A percentile compares a stretch with the other conserved stretches of the same genome.
phyloP scores from a whole-genome alignment of 2,797 vertebrate genomes.

The Limnodromus scolopaceus region DNA sequence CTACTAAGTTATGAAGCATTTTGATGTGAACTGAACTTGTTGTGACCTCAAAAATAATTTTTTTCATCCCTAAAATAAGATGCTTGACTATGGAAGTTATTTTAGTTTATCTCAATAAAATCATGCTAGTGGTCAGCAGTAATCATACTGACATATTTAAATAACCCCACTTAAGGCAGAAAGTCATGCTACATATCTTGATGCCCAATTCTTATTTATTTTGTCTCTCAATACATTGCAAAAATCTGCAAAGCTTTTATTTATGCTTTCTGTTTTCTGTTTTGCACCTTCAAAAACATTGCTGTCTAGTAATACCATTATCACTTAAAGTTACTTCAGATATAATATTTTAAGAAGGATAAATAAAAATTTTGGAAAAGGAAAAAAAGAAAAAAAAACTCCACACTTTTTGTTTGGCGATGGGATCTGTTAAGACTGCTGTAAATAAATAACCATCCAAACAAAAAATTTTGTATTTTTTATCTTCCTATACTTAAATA shows the following conservation, averaged over 20 bases:
- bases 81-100: not conserved
- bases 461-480: not conserved
- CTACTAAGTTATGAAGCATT: slow-evolving; percentile 24
- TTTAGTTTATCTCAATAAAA: not conserved
- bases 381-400: not conserved
- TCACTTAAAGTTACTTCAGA: not conserved
- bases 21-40: not conserved
- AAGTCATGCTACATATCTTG: not conserved
- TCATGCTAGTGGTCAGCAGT: not conserved
- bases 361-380: not conserved
- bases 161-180: not conserved
- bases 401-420: not conserved
- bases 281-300: not conserved
- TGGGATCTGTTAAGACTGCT: not conserved
- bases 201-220: not conserved
- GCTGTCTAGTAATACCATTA: not conserved
- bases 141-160: not conserved
- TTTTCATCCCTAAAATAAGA: not conserved
- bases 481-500: not conserved
- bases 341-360: not conserved
- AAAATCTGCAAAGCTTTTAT: not conserved
- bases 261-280: not conserved
- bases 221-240: not conserved
- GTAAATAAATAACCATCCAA: not conserved
- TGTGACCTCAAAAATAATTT: not conserved